Evolutionary conservation across 2,113 vertebrate species (phyloP), one percentile per base, ranked within the genome.

Genomic region (Benitochromis conjunctus): DNA sequence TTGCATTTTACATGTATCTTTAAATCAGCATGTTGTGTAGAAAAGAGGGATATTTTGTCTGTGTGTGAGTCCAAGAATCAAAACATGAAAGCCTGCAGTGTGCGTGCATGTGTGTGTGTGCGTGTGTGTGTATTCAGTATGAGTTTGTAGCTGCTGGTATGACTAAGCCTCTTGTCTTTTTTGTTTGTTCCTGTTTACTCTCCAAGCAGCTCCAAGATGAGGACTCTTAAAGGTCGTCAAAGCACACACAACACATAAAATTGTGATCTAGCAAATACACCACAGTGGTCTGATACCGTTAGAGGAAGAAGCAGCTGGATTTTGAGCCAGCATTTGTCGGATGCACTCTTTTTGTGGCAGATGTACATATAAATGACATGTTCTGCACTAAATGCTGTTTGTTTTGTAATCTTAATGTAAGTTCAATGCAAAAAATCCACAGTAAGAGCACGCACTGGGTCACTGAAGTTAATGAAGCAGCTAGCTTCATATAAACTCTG

Each of bases 101-200:
- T 46, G 62, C 18, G 24, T 36, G 10, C 34, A n/a, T 54, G 12
- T 24, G 57, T 9, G 3, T 62, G 14, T 18, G 29, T 34, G 31
- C 18, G 29, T 34, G 7, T n/a, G 0, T 38, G 31, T 55, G n/a
- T n/a, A n/a, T 38, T 24, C 76, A 78, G 51, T 21, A n/a, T 76
- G 53, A 29, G 11, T 26, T 3, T 62, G 80, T 76, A 53, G 29
- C 58, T 84, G 57, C 76, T 76, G 43, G 16, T 13, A 51, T 76
- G 71, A 76, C 71, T 76, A 24, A 69, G 57, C 79, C 4, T 24
- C 54, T 69, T 64, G 71, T 34, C 71, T 84, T 51, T 48, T 60
- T 38, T 84, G 85, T 89, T 91, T 91, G 83, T 91, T 92, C 87
- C 85, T 87, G 91, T 92, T 92, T 91, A 89, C 36, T 85, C 78